Base-by-base conservation (phyloP, 2,113 vertebrate genomes). In the Leuciscus idus region DNA sequence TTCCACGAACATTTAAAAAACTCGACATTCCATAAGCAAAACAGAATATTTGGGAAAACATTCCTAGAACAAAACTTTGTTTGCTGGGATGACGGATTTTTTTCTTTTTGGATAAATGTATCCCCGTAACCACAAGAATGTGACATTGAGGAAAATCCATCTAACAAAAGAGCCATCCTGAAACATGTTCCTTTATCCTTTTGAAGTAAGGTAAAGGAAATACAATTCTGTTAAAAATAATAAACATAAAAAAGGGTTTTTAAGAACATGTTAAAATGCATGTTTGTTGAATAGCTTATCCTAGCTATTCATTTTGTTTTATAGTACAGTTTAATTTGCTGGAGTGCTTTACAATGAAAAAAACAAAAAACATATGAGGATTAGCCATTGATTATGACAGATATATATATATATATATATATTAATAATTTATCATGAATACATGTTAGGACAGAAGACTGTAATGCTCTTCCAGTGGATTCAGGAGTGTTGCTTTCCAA, bases 391-490 rank as follows among this genome's bases (percentile, higher is more conserved):
- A 85, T 84, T 87, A 88, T 90, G 85, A 86, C 91, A 90, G 70
- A 89, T 90, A 76, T 26, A 48, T 48, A 11, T 48, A 89, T 90
- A 76, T 26, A 90, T 72, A 89, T 90, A 76, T 28, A 88, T 76
- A 48, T 86, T 79, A 92, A 77, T 43, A 43, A 2, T 73, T 87
- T 91, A 91, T 89, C 93, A 66, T 90, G 89, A 88, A 90, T 93
- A 92, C 92, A 10, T 83, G 64, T 86, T 36, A 30, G 55, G 33
- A 81, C 52, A 86, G 73, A 75, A 78, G 86, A 87, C 52, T 75
- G 43, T 88, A 83, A 90, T 88, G 70, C 79, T 66, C 3, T 39
- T 64, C 48, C 66, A 21, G 33, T 43, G 52, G 13, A 46, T n/a
- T 61, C 15, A 59, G 68, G 52, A 84, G 48, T 48, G 66, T 59